phyloP scores from a whole-genome alignment of 2,797 vertebrate species.

The Platalea minor region DNA sequence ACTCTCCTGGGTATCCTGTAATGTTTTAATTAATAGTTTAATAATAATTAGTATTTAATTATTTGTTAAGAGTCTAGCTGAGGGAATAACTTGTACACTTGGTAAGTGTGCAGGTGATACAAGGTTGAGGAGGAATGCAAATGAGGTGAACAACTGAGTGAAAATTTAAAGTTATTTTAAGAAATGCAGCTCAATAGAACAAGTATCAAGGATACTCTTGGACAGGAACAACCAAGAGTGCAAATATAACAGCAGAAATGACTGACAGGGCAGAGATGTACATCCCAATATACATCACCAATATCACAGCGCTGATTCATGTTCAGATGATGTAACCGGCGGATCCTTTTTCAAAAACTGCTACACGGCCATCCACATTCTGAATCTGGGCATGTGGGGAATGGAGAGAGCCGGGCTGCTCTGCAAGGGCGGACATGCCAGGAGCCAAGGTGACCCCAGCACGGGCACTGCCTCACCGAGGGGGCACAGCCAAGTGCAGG shows the following conservation, averaged over 20 bases:
- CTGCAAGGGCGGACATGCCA: rapidly evolving
- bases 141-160: not conserved
- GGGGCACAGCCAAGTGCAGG: not conserved
- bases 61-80: not conserved
- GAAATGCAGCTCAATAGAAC: not conserved
- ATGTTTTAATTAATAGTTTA: slow-evolving; percentile 14
- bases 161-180: not conserved
- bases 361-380: not conserved
- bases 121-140: not conserved
- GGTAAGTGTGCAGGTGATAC: not conserved
- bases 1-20: not conserved
- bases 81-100: not conserved
- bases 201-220: not conserved
- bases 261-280: not conserved
- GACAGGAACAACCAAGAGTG: not conserved
- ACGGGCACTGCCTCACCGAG: rapidly evolving
- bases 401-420: not conserved
- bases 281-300: not conserved
- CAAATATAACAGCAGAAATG: not conserved
- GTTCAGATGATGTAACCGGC: not conserved
- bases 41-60: not conserved
- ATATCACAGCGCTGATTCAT: not conserved
- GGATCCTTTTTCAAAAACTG: not conserved
- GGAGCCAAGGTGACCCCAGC: not conserved
- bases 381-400: not conserved